Conservation (phyloP, 1,140 invertebrate species). For the Musca vetustissima region DNA sequence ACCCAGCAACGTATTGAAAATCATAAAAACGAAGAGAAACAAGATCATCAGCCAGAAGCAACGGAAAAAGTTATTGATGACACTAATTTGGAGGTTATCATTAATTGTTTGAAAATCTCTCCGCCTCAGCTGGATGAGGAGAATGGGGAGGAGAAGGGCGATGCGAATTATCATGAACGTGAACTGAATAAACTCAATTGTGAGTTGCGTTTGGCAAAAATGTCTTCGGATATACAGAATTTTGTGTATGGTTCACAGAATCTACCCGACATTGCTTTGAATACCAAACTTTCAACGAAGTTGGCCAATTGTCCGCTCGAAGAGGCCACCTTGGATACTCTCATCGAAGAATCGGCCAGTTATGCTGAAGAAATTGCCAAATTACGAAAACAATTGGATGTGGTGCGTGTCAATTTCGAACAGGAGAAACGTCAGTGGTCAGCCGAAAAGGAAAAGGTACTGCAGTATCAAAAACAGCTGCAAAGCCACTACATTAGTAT, state of each 20-base stretch:
- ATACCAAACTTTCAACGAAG: slow-evolving; percentile 4
- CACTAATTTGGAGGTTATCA: slow-evolving; percentile 30
- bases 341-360: slow-evolving; percentile 50
- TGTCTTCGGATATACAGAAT: slow-evolving; percentile 30
- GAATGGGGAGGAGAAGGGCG: slow-evolving; percentile 13
- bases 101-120: slow-evolving; percentile 30
- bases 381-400: slow-evolving; percentile 45
- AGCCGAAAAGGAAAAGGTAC: slow-evolving; percentile 50
- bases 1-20: slow-evolving; percentile 18
- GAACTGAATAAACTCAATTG: slow-evolving; percentile 10
- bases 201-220: slow-evolving; percentile 30
- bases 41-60: background rate
- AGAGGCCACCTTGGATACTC: slow-evolving; percentile 43
- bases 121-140: slow-evolving; percentile 25
- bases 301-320: slow-evolving; percentile 29
- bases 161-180: slow-evolving; percentile 6
- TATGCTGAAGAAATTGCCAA: slow-evolving; percentile 52
- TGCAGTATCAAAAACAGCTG: slow-evolving; percentile 50
- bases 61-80: slow-evolving; percentile 29
- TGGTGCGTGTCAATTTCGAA: slow-evolving; percentile 48
- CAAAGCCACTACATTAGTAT: slow-evolving; percentile 53
- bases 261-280: slow-evolving; percentile 29
- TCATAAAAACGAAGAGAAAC: background rate
- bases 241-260: slow-evolving; percentile 31
- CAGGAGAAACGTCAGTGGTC: slow-evolving; percentile 52